phyloP scores from a whole-genome alignment of 2,113 vertebrate species.

The Regulus satrapa region DNA sequence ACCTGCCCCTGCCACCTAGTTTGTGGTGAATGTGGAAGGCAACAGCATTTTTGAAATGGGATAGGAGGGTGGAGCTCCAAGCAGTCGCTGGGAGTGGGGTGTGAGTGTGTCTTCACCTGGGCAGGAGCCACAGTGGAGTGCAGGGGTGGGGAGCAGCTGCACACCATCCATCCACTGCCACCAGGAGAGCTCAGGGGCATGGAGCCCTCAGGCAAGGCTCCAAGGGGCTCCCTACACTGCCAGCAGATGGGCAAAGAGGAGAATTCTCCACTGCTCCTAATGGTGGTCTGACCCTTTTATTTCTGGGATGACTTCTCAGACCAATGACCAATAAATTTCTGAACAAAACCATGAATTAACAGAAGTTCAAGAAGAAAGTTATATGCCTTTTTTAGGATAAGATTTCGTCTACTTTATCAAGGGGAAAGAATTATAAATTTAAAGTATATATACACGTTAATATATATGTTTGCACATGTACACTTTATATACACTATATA shows the following conservation, averaged over 20 bases:
- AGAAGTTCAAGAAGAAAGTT: background rate
- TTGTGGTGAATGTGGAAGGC: background rate
- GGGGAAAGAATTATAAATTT: background rate
- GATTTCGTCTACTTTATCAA: background rate
- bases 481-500: background rate
- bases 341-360: background rate
- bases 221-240: rapidly evolving
- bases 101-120: background rate
- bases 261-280: background rate
- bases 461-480: background rate
- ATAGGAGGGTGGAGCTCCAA: background rate
- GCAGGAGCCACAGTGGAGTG: background rate
- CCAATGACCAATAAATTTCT: background rate
- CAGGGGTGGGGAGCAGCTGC: background rate
- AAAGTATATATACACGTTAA: background rate
- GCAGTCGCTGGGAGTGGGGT: background rate
- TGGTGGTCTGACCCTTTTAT: rapidly evolving
- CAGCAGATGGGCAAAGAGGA: background rate
- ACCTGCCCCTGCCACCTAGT: background rate
- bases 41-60: background rate
- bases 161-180: background rate
- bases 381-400: background rate
- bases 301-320: background rate
- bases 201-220: background rate
- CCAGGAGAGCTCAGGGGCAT: background rate